Base-by-base conservation (phyloP, 1,140 invertebrate species). In the Cylas formicarius region DNA sequence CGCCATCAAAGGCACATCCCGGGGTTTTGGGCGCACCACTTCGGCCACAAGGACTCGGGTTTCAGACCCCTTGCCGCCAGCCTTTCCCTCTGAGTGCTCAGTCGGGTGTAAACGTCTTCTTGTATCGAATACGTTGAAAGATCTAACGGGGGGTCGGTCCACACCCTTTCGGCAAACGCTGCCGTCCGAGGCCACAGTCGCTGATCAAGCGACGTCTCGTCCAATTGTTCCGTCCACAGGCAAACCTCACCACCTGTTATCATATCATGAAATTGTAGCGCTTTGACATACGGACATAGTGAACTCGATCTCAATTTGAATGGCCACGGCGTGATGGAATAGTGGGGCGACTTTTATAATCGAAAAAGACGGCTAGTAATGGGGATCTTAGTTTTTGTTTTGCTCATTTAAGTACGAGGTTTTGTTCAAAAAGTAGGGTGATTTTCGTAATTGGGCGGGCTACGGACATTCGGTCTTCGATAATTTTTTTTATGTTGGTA, bases 1-100 rank as follows among this genome's bases (percentile, higher is more conserved):
- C 9, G 32, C 45, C 42, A 51, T 63, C 56, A 66, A 65, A 81
- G 77, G 65, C 81, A 84, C 65, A 80, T 75, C 52, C 79, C 74
- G 28, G 81, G 78, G 63, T 84, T 84, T 52, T 84, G 77, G 11
- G 72, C 71, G 61, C 83, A 85, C 79, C 82, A 84, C 37, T 77
- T 71, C 2, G 83, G 82, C 76, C 82, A 81, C 54, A 86, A 69
- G 2, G 80, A 75, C 53, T 84, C 82, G 0, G 78, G 74, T 22
- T 72, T 70, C 7, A 85, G 58, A 1, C 81, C 82, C 40, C 78
- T 69, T 4, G 65, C 62, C 1, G 75, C 60, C 26, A 84, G 58
- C 3, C 82, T 61, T 42, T 82, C 72, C 26, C 82, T 66, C 43
- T 84, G 80, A 17, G 73, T 69, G 28, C 78, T 72, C 22, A 86